These are phyloP conservation scores for Saxicola maurus DNA, from an alignment of 2,797 vertebrate species.

Conservation along the genomic window DNA sequence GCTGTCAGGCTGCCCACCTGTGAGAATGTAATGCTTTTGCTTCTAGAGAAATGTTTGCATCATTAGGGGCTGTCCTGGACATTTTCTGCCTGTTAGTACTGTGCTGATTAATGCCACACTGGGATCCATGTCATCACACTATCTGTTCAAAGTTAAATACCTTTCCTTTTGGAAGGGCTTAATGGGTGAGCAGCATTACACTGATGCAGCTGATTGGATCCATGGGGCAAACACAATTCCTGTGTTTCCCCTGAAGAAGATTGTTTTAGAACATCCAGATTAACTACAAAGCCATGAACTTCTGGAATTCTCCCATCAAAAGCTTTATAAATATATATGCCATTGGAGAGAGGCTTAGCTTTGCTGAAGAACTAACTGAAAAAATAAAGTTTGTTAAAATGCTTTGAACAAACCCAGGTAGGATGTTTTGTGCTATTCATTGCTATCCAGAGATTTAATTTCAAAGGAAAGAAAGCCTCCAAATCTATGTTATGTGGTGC, in stretches of 20 bases:
- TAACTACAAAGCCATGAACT: not conserved
- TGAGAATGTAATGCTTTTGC: not conserved
- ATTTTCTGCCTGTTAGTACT: not conserved
- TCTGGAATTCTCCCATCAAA: not conserved
- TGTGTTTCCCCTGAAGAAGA: not conserved
- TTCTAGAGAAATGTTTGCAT: not conserved
- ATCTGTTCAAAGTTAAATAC: not conserved
- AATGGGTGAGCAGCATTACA: accelerated
- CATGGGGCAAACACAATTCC: not conserved
- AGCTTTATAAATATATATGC: not conserved
- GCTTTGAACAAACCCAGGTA: not conserved
- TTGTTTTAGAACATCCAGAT: not conserved
- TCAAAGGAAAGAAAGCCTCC: not conserved
- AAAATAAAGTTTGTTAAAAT: not conserved
- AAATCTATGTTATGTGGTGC: not conserved
- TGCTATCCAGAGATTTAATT: not conserved
- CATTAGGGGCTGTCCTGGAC: not conserved
- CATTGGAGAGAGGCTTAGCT: not conserved
- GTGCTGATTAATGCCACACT: not conserved
- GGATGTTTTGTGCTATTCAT: not conserved
- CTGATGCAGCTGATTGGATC: not conserved
- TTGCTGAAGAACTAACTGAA: not conserved
- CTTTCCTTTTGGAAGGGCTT: not conserved
- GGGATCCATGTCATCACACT: not conserved
- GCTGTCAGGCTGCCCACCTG: not conserved